Evolutionary conservation across 2,113 vertebrate genomes (phyloP).

Genomic region (Agapornis roseicollis): DNA sequence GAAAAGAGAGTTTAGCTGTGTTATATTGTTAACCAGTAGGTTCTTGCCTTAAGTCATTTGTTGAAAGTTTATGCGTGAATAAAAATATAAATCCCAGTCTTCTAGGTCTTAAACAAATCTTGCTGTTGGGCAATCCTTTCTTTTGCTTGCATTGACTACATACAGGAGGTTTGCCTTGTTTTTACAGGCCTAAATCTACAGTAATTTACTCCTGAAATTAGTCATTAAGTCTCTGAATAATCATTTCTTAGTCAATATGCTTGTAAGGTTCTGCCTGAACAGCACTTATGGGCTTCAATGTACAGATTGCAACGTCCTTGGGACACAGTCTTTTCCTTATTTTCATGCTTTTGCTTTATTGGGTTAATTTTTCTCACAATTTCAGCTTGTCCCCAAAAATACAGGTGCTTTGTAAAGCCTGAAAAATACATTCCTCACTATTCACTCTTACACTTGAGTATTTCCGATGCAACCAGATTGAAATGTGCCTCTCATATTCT

Average conservation of each 20-base stretch:
- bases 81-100: neutral
- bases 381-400: neutral
- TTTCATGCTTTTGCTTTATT: neutral
- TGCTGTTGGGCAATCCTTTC: neutral
- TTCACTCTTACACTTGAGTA: conserved; percentile 2
- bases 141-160: neutral
- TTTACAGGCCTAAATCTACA: neutral
- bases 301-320: neutral
- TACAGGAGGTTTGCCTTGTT: neutral
- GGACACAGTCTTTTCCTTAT: neutral
- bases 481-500: conserved; percentile 27
- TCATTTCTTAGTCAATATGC: accelerated
- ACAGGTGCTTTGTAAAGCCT: conserved; percentile 18
- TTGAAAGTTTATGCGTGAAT: neutral
- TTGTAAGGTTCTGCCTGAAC: neutral
- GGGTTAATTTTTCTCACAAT: neutral
- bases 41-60: neutral
- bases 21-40: neutral
- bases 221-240: neutral
- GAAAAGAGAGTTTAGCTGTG: neutral
- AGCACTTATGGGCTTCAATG: neutral
- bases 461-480: conserved; percentile 31
- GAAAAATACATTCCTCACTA: conserved; percentile 30
- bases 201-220: neutral
- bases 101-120: neutral